These are phyloP conservation scores for Ichneumoninae sp. DNA, from an alignment of 2,888 invertebrate species.

Conservation along the genomic window DNA sequence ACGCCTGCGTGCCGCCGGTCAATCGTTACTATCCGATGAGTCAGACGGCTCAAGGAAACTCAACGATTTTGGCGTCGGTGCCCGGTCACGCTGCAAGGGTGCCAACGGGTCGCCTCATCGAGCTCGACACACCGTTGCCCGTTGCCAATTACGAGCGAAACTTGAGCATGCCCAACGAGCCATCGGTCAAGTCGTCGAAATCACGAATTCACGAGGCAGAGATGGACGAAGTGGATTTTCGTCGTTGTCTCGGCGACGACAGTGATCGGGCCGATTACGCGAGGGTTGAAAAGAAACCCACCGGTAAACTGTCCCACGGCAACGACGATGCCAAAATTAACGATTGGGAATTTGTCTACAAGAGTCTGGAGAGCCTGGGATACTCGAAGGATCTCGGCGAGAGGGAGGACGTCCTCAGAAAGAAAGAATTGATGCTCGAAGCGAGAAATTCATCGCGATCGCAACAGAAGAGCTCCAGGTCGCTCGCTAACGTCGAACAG, in stretches of 20 bases:
- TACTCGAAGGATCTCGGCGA: conserved; percentile 88
- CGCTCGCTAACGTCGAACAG: conserved; percentile 56
- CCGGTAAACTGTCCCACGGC: conserved; percentile 44
- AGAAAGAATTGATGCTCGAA: conserved; percentile 68
- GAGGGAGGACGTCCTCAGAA: conserved; percentile 87
- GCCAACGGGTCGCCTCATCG: conserved; percentile 89
- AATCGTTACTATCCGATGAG: conserved; percentile 66
- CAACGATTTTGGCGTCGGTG: conserved; percentile 73
- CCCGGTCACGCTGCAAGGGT: conserved; percentile 81
- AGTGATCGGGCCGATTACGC: conserved; percentile 72
- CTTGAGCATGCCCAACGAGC: conserved; percentile 27
- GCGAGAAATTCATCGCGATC: conserved; percentile 44
- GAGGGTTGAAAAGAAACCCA: conserved; percentile 72
- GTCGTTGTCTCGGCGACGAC: conserved; percentile 60
- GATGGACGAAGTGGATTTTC: conserved; percentile 75
- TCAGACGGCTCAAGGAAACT: conserved; percentile 4
- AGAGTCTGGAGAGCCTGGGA: conserved; percentile 90
- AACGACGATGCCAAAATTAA: conserved; percentile 81
- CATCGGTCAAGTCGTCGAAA: conserved; percentile 16
- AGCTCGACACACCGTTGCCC: conserved; percentile 86
- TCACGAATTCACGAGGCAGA: conserved; percentile 20
- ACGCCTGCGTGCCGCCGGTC: conserved; percentile 47
- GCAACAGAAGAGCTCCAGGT: conserved; percentile 67
- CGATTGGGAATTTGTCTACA: conserved; percentile 93
- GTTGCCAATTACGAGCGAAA: conserved; percentile 72